A percentile compares a stretch with the other conserved stretches of the same genome.
phyloP scores from a whole-genome alignment of 2,888 invertebrate species.

The Aleiodes alternator region DNA sequence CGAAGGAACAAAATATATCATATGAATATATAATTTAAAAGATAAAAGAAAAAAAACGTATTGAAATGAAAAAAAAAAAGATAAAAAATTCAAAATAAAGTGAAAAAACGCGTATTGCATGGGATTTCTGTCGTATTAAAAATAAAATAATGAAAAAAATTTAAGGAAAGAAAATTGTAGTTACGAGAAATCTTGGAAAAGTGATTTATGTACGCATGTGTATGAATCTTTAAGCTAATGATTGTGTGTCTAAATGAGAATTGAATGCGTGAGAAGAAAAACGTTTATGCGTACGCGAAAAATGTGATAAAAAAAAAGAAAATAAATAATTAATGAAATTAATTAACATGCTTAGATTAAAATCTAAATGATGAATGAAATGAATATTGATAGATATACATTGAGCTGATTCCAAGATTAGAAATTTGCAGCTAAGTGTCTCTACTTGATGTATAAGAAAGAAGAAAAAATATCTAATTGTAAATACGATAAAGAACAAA shows the following conservation, averaged over 20 bases:
- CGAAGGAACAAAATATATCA: slow-evolving; percentile 31
- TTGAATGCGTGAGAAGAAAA: slow-evolving; percentile 6
- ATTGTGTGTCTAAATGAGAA: slow-evolving; percentile 8
- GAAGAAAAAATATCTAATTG: slow-evolving; percentile 65
- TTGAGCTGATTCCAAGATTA: slow-evolving; percentile 68
- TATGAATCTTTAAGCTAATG: background rate
- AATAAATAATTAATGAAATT: slow-evolving; percentile 69
- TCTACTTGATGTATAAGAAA: slow-evolving; percentile 64
- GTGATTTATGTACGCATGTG: slow-evolving; percentile 16
- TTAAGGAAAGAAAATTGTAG: slow-evolving; percentile 31
- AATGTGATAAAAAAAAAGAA: slow-evolving; percentile 72
- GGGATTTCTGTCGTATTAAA: slow-evolving; percentile 30
- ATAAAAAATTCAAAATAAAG: slow-evolving; percentile 25
- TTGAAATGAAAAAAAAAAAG: slow-evolving; percentile 43
- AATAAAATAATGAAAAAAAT: slow-evolving; percentile 47
- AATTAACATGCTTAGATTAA: slow-evolving; percentile 68
- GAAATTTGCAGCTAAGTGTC: slow-evolving; percentile 69
- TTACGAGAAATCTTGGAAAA: slow-evolving; percentile 44
- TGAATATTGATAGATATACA: slow-evolving; percentile 52
- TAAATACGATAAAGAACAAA: slow-evolving; percentile 60
- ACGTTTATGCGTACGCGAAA: slow-evolving; percentile 67
- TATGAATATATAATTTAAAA: slow-evolving; percentile 21
- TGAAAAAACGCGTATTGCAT: slow-evolving; percentile 50
- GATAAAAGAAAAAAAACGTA: slow-evolving; percentile 50
- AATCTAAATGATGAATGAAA: slow-evolving; percentile 4